Conservation (phyloP, 2,113 vertebrate genomes). For the Menura novaehollandiae region DNA sequence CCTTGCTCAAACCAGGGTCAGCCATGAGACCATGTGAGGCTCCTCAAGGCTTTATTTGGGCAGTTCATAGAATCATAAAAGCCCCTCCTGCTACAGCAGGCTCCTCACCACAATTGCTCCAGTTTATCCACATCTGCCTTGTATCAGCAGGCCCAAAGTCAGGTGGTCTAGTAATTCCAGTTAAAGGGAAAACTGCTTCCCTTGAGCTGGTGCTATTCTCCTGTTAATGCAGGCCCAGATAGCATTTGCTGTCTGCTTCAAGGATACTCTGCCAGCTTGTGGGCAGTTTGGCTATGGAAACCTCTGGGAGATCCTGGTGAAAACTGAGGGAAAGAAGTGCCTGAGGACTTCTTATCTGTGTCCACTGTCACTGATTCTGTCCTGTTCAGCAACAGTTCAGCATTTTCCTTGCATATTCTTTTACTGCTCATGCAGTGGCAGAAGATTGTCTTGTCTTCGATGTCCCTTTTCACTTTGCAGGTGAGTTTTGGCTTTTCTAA, state of each 20-base stretch:
- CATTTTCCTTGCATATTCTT: neutral
- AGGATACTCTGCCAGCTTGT: neutral
- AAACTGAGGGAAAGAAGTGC: neutral
- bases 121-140: neutral
- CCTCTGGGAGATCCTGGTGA: neutral
- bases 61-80: neutral
- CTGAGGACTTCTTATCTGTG: neutral
- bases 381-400: neutral
- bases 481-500: neutral
- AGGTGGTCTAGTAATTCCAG: no score
- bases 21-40: neutral
- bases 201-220: neutral
- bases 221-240: neutral
- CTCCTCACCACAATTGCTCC: neutral
- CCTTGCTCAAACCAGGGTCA: neutral
- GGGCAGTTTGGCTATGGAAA: neutral
- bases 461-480: neutral
- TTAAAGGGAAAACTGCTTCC: neutral
- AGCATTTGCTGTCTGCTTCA: neutral
- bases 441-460: neutral
- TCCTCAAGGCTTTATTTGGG: neutral
- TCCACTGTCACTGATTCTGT: neutral
- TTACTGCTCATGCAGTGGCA: neutral
- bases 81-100: rapidly evolving
- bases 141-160: neutral